Percentiles rank a stretch among this genome's conserved stretches.
phyloP scores from a whole-genome alignment of 2,113 vertebrate species.

The Psittacula cyanocephala region DNA sequence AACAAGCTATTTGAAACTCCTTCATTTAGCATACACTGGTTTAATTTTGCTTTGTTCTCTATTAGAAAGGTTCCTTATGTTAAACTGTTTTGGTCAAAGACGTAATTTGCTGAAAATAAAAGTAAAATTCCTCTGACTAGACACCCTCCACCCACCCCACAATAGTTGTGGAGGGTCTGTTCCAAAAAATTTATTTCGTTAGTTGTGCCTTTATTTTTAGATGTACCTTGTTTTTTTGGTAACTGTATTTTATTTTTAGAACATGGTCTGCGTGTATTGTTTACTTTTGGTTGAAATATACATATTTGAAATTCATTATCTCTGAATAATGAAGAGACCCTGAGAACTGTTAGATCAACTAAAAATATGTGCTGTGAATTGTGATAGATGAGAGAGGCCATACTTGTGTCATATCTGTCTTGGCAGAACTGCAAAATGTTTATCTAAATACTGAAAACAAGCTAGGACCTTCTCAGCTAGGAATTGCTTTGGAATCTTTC shows the following conservation, averaged over 20 bases:
- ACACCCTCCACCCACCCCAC: no score
- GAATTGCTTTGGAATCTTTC: not conserved
- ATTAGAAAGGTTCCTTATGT: not conserved
- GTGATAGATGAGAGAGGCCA: not conserved
- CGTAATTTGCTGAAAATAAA: not conserved
- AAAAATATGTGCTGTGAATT: accelerated
- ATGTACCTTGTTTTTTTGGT: not conserved
- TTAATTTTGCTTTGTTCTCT: not conserved
- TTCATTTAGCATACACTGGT: not conserved
- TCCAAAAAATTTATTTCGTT: not conserved
- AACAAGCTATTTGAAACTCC: not conserved
- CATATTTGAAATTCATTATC: not conserved
- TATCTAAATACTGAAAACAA: not conserved
- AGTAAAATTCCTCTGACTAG: not conserved
- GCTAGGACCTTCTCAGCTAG: not conserved
- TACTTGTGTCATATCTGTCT: not conserved
- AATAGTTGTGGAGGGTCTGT: not conserved
- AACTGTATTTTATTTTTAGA: not conserved
- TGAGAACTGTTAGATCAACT: not conserved
- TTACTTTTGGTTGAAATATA: not conserved
- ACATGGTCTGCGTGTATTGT: not conserved
- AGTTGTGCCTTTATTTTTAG: not conserved
- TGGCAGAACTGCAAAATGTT: not conserved
- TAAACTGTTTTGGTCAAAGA: not conserved
- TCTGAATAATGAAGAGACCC: not conserved